phyloP scores from a whole-genome alignment of 1,140 invertebrate species.

The Orchestia grillus region DNA sequence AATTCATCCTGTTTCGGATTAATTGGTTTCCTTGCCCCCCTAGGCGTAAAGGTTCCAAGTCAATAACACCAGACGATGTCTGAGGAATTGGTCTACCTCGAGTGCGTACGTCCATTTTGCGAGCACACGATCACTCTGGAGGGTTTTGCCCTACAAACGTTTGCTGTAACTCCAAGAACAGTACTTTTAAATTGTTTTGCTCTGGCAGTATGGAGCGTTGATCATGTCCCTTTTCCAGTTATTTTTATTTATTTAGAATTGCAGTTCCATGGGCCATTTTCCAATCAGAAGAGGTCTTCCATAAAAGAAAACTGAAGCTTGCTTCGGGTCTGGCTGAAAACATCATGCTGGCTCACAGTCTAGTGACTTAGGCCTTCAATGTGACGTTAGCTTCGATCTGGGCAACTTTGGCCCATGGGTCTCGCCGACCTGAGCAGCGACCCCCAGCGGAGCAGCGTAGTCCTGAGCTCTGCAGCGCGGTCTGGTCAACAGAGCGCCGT shows the following conservation, averaged over 20 bases:
- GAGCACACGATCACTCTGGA: no score
- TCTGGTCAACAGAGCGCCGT: constrained; percentile 4
- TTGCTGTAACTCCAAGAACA: no score
- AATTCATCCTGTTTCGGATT: neutral
- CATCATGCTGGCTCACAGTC: neutral
- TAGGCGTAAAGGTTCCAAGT: neutral
- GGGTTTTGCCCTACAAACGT: no score
- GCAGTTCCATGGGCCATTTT: no score
- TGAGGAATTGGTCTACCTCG: neutral
- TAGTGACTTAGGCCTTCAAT: neutral
- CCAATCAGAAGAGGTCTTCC: no score
- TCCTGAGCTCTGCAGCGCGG: neutral
- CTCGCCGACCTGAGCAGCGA: neutral
- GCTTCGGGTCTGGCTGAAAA: no score
- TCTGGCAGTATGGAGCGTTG: no score
- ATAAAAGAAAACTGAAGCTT: no score
- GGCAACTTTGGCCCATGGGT: neutral
- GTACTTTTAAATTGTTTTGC: no score
- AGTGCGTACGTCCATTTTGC: no score
- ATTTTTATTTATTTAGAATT: no score
- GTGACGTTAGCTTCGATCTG: neutral
- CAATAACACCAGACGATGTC: neutral
- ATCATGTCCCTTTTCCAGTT: no score
- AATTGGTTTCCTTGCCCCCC: neutral
- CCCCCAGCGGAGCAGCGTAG: neutral